These are phyloP conservation scores for Clostera curtula DNA, from an alignment of 2,888 invertebrate species.

Conservation along the genomic window DNA sequence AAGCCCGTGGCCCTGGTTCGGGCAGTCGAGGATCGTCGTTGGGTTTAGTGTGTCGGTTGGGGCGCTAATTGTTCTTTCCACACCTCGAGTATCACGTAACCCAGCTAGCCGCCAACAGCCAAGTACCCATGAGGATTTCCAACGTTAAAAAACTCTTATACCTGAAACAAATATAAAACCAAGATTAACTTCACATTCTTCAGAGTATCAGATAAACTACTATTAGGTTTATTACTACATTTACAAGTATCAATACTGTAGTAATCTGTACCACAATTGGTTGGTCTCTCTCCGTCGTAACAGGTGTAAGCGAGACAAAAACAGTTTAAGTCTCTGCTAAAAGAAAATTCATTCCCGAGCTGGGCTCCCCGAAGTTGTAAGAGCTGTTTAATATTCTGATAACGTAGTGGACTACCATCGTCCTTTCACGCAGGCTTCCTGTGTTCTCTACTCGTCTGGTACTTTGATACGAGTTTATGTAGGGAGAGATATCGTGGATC, in stretches of 20 bases:
- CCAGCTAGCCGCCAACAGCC: slow-evolving; percentile 1
- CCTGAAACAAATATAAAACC: slow-evolving; percentile 25
- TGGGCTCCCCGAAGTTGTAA: slow-evolving; percentile 29
- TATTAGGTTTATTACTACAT: slow-evolving; percentile 21
- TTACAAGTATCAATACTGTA: slow-evolving; percentile 17
- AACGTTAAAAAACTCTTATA: slow-evolving; percentile 11
- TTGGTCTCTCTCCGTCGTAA: slow-evolving; percentile 10
- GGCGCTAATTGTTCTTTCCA: no score
- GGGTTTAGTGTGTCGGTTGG: no score
- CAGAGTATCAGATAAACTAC: slow-evolving; percentile 15
- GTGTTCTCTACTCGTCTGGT: slow-evolving; percentile 27
- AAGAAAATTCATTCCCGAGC: slow-evolving; percentile 24
- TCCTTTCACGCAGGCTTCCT: slow-evolving; percentile 36
- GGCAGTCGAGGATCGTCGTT: no score
- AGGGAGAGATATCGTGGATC: slow-evolving; percentile 12
- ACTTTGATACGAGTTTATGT: slow-evolving; percentile 14
- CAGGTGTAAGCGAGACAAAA: slow-evolving; percentile 10
- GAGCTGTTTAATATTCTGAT: slow-evolving; percentile 52
- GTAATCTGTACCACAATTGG: slow-evolving; percentile 12
- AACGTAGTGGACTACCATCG: slow-evolving; percentile 31
- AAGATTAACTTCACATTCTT: slow-evolving; percentile 15
- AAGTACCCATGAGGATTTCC: not conserved
- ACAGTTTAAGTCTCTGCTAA: slow-evolving; percentile 9
- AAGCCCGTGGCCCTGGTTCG: no score
- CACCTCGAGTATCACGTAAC: no score